Evolutionary conservation across 2,797 vertebrate species (phyloP).

Genomic region (Epinephelus awoara): DNA sequence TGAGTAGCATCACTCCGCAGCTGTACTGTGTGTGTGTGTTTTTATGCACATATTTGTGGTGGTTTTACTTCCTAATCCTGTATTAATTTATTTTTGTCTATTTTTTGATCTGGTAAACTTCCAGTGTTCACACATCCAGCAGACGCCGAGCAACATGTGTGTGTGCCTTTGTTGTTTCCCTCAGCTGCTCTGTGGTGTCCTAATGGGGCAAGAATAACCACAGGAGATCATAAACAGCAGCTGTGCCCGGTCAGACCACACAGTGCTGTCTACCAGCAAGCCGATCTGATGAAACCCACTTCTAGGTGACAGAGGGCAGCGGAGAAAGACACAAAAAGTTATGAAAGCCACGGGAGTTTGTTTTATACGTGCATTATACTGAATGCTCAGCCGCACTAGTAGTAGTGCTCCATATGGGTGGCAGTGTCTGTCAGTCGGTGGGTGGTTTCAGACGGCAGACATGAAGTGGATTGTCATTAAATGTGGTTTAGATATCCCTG

Average conservation of each 20-base stretch:
- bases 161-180: constrained; percentile 62
- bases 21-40: not conserved
- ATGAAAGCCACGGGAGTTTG: constrained; percentile 51
- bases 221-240: constrained; percentile 79
- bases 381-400: not conserved
- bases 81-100: too few species aligned
- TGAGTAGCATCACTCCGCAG: not conserved
- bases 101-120: not conserved
- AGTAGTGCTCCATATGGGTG: not conserved
- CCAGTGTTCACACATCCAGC: not conserved
- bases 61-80: not conserved
- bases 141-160: not conserved
- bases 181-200: constrained; percentile 70
- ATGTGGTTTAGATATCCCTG: not conserved
- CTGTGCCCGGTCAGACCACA: constrained; percentile 73
- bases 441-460: not conserved
- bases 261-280: constrained; percentile 42
- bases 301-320: constrained; percentile 47
- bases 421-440: too few species aligned
- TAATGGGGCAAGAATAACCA: constrained; percentile 73
- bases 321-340: constrained; percentile 28
- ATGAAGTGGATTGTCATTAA: not conserved
- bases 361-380: constrained; percentile 16
- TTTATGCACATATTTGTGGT: not conserved
- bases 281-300: constrained; percentile 37